These are phyloP conservation scores for Sebastiscus albofasciatus DNA, from an alignment of 2,797 vertebrate species.

Conservation along the genomic window DNA sequence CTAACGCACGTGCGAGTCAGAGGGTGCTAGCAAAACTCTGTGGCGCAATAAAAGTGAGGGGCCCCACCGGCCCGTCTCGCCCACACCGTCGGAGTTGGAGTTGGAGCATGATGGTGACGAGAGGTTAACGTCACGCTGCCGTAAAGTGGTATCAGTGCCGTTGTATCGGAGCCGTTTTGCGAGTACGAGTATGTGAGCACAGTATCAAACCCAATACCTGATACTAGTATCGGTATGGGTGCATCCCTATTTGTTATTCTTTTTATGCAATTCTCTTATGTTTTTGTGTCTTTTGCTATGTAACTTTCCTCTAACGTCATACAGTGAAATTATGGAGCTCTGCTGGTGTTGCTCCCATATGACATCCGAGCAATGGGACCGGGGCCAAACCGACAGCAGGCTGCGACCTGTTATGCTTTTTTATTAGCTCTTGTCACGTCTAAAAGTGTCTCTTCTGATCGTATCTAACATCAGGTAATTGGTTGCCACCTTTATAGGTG, in stretches of 20 bases:
- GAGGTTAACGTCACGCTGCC: too few species aligned
- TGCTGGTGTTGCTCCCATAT: neutral
- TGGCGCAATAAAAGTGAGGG: too few species aligned
- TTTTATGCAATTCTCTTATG: neutral
- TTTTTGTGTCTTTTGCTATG: neutral
- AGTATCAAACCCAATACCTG: too few species aligned
- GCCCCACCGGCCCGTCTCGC: too few species aligned
- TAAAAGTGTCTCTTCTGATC: constrained; percentile 5
- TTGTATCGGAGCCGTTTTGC: too few species aligned
- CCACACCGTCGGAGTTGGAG: too few species aligned
- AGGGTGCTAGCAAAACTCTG: too few species aligned
- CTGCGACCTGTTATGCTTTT: constrained; percentile 10
- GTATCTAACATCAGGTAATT: constrained; percentile 1
- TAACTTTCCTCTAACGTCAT: neutral
- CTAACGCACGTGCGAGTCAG: too few species aligned
- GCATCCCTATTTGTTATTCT: neutral
- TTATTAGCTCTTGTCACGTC: constrained; percentile 19
- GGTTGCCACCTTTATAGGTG: constrained; percentile 22
- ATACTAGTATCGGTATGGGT: too few species aligned
- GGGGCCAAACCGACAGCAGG: constrained; percentile 5
- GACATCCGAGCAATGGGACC: neutral
- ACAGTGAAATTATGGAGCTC: neutral
- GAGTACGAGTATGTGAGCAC: too few species aligned
- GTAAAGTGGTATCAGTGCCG: too few species aligned
- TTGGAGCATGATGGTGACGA: too few species aligned